Conservation (phyloP, 2,888 invertebrate species). For the Boloria euphrosyne region DNA sequence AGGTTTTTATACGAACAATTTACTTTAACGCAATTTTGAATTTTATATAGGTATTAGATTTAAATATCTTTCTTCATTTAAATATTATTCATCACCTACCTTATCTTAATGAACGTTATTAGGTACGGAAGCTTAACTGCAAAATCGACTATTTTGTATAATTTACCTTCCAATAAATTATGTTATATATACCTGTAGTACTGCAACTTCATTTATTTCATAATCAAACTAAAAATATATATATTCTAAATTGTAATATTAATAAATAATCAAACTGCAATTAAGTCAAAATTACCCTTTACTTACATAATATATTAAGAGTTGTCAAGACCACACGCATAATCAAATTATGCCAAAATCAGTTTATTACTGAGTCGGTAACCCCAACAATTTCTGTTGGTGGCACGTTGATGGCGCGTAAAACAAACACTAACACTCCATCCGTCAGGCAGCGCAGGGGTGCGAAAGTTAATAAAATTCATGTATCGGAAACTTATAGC, state of each 20-base stretch:
- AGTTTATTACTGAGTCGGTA: conserved; percentile 45
- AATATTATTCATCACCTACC: too few relatives aligned
- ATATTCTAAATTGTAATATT: background rate
- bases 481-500: conserved; percentile 81
- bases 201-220: background rate
- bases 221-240: background rate
- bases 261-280: conserved; percentile 14
- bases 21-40: conserved; percentile 28
- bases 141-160: background rate
- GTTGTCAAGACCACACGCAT: conserved; percentile 52
- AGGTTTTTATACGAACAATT: conserved; percentile 37
- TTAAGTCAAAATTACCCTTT: conserved; percentile 39
- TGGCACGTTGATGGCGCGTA: conserved; percentile 76
- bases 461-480: conserved; percentile 81
- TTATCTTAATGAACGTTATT: too few relatives aligned
- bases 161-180: background rate
- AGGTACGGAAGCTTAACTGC: too few relatives aligned
- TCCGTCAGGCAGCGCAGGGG: conserved; percentile 60
- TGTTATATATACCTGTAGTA: background rate
- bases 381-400: conserved; percentile 58
- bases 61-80: too few relatives aligned
- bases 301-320: conserved; percentile 38
- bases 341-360: conserved; percentile 53
- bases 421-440: conserved; percentile 77
- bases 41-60: conserved; percentile 1